These are phyloP conservation scores for Pedionomus torquatus DNA, from an alignment of 2,113 vertebrate species.

Conservation along the genomic window DNA sequence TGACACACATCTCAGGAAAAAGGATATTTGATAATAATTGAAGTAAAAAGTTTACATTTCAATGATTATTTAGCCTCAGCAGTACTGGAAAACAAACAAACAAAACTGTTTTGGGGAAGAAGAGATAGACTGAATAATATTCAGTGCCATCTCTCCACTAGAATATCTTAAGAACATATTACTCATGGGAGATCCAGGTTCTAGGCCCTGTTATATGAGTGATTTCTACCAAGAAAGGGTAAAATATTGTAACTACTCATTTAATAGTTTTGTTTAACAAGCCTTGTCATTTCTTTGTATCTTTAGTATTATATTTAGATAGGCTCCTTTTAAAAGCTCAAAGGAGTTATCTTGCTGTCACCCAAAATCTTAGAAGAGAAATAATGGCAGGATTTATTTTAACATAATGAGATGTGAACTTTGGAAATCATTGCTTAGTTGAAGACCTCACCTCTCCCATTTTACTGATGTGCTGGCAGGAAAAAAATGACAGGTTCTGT, in stretches of 20 bases:
- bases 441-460: background rate
- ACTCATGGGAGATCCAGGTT: background rate
- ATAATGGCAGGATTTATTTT: background rate
- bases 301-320: background rate
- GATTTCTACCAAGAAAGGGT: background rate
- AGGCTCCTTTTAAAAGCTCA: background rate
- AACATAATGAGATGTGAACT: background rate
- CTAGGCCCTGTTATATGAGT: background rate
- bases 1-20: background rate
- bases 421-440: background rate
- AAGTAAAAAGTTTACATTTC: background rate
- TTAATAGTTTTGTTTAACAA: background rate
- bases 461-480: background rate
- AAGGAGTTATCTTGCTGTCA: background rate
- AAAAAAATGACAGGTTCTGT: background rate
- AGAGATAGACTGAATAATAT: background rate
- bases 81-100: background rate
- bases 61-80: background rate
- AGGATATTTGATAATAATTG: background rate
- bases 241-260: background rate
- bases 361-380: background rate
- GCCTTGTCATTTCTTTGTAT: background rate
- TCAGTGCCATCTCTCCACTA: background rate
- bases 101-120: background rate
- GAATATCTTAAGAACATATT: background rate